Conservation (phyloP, 2,888 invertebrate genomes). For the Drosophila birchii region DNA sequence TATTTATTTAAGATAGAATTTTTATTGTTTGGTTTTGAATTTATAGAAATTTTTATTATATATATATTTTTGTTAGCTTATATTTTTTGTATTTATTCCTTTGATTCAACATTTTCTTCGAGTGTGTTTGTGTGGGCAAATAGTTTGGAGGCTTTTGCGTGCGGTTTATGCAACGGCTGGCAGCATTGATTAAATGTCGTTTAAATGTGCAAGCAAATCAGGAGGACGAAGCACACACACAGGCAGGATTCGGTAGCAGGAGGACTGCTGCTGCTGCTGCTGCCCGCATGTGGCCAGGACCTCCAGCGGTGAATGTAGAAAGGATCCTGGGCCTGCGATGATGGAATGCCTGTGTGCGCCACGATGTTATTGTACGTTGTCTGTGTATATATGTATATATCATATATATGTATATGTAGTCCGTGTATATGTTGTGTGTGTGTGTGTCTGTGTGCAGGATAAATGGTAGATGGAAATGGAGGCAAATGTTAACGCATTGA, state of each 20-base stretch:
- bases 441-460: not conserved
- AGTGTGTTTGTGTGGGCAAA: conserved; percentile 42
- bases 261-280: not conserved
- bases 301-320: conserved; percentile 20
- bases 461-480: conserved; percentile 17
- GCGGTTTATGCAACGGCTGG: conserved; percentile 51
- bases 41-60: not conserved
- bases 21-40: too few relatives aligned
- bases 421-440: conserved; percentile 1
- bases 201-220: conserved; percentile 70
- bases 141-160: conserved; percentile 58
- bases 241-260: not conserved
- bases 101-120: not conserved
- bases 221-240: conserved; percentile 28
- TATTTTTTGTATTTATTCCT: not conserved
- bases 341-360: conserved; percentile 53
- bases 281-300: conserved; percentile 56
- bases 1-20: too few relatives aligned
- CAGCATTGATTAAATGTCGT: conserved; percentile 72
- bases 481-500: conserved; percentile 58
- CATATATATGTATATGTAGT: not conserved
- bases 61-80: not conserved
- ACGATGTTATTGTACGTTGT: conserved; percentile 30
- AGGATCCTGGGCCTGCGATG: conserved; percentile 8
- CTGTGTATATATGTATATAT: not conserved